These are phyloP conservation scores for Hipposideros armiger DNA, from an alignment of 2,113 vertebrate genomes.

Conservation along the genomic window DNA sequence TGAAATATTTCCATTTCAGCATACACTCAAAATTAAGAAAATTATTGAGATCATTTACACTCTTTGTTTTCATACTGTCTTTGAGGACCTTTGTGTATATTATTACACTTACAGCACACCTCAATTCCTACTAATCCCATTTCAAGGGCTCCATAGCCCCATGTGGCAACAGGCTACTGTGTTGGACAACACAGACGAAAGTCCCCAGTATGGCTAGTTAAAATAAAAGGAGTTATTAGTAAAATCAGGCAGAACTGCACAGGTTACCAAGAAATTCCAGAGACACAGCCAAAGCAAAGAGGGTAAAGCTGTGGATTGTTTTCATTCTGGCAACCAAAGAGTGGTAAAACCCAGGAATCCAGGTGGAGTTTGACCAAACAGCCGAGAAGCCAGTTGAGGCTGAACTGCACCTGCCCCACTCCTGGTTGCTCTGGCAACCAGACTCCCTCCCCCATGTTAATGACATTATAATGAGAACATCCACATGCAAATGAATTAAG, in stretches of 20 bases:
- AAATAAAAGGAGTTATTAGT: slow-evolving; percentile 46
- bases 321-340: slow-evolving; percentile 21
- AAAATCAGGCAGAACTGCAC: slow-evolving; percentile 1
- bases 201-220: not conserved
- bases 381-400: slow-evolving; percentile 64
- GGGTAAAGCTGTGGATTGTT: not conserved
- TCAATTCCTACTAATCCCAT: not conserved
- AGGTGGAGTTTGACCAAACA: slow-evolving; percentile 81
- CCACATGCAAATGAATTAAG: slow-evolving; percentile 83
- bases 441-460: slow-evolving; percentile 78
- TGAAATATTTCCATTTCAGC: not conserved
- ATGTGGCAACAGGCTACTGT: not conserved
- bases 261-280: slow-evolving; percentile 60
- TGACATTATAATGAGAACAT: slow-evolving; percentile 84
- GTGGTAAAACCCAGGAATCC: slow-evolving; percentile 65
- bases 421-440: slow-evolving; percentile 80
- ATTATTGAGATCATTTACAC: not conserved
- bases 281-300: slow-evolving; percentile 49
- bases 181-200: not conserved
- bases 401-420: slow-evolving; percentile 83
- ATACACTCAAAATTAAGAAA: not conserved
- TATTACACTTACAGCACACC: not conserved
- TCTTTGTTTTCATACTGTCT: not conserved
- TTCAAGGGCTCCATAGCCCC: not conserved
- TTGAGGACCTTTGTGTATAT: not conserved